Conservation (phyloP, 2,797 vertebrate genomes). For the Siniperca scherzeri region DNA sequence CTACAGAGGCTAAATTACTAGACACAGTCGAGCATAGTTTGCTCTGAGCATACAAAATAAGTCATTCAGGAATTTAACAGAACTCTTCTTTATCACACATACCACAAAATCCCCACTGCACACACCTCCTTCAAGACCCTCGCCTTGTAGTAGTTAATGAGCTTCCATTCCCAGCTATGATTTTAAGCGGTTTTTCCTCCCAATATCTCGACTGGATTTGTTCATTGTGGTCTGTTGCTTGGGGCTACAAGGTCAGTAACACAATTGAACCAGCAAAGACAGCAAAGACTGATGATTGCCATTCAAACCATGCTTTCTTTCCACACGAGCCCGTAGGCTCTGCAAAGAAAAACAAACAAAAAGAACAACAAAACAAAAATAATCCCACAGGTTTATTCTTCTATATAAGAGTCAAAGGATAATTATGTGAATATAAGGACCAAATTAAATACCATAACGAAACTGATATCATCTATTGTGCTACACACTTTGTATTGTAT, state of each 20-base stretch:
- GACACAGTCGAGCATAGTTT: slow-evolving; percentile 1
- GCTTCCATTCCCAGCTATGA: slow-evolving; percentile 52
- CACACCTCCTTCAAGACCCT: slow-evolving; percentile 54
- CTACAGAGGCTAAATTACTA: slow-evolving; percentile 14
- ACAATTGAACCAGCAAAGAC: slow-evolving; percentile 66
- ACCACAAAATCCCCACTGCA: slow-evolving; percentile 24
- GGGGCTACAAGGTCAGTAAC: slow-evolving; percentile 65
- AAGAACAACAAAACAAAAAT: slow-evolving; percentile 10
- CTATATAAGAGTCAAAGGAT: background rate
- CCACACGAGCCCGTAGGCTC: slow-evolving; percentile 8
- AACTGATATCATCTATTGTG: background rate
- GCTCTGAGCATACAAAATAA: slow-evolving; percentile 37
- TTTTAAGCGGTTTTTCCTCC: slow-evolving; percentile 26
- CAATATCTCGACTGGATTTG: slow-evolving; percentile 66
- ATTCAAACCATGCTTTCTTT: slow-evolving; percentile 39
- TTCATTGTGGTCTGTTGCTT: slow-evolving; percentile 69
- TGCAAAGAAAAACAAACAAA: slow-evolving; percentile 14
- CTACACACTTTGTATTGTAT: background rate
- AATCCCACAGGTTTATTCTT: slow-evolving; percentile 5
- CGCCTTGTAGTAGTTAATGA: slow-evolving; percentile 59
- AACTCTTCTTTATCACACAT: slow-evolving; percentile 38
- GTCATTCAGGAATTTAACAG: slow-evolving; percentile 50
- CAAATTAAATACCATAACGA: slow-evolving; percentile 2
- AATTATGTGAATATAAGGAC: background rate
- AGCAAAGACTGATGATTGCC: slow-evolving; percentile 63